phyloP scores from a whole-genome alignment of 2,797 vertebrate species.

The Erithacus rubecula region DNA sequence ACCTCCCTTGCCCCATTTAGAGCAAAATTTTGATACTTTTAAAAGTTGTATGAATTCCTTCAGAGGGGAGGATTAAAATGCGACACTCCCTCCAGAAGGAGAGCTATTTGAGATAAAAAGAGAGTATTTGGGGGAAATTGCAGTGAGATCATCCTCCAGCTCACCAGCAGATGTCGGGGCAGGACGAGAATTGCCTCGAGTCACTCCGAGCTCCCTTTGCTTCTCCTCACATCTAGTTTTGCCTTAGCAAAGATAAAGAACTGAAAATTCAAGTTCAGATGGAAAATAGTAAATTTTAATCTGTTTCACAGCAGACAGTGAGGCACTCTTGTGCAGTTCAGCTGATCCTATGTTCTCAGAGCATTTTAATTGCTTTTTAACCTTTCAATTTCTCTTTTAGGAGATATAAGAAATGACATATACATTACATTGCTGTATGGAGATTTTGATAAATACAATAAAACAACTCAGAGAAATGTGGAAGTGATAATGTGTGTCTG shows the following conservation, averaged over 20 bases:
- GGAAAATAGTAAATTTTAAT: neutral
- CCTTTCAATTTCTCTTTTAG: slow-evolving; percentile 42
- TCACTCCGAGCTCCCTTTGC: neutral
- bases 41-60: neutral
- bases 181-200: slow-evolving; percentile 58
- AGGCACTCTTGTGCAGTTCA: neutral
- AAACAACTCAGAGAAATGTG: slow-evolving; percentile 95
- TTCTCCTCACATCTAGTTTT: neutral
- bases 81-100: neutral
- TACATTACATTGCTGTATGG: slow-evolving; percentile 90
- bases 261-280: neutral
- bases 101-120: no score
- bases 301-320: neutral
- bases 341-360: neutral
- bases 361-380: neutral
- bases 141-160: neutral
- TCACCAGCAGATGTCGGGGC: slow-evolving; percentile 77
- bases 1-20: rapidly evolving
- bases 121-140: neutral
- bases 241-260: neutral
- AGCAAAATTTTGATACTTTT: neutral
- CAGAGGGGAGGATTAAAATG: neutral
- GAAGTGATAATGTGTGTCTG: slow-evolving; percentile 98
- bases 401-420: slow-evolving; percentile 97
- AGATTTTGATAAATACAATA: slow-evolving; percentile 98